Base-by-base conservation (phyloP, 2,113 vertebrate species). In the Hippocampus zosterae region DNA sequence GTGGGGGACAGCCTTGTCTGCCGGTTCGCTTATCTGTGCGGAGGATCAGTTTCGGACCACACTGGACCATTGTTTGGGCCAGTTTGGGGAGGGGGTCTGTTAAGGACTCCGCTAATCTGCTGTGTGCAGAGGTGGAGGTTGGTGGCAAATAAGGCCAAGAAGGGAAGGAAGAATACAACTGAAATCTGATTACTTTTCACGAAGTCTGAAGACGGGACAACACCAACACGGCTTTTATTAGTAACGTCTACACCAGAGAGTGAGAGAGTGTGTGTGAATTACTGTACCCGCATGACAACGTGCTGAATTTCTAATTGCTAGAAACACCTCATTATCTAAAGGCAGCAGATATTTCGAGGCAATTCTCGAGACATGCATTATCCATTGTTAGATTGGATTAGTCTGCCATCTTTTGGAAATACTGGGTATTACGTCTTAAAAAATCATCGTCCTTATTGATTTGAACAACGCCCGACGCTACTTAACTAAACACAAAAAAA, bases 1-100 rank as follows among this genome's bases (percentile, higher is more conserved):
- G 57, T 57, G 29, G 55, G 29, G 55, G 12, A 48, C 21, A 15
- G 42, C 42, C 42, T 13, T 12, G 42, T 66, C 8, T 37, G 19
- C 21, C 68, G 61, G 57, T 60, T 37, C 21, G 48, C 48, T 25
- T 84, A 83, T 88, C 81, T 75, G 60, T 56, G 70, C 70, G 48
- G 46, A 71, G 68, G 78, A 88, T 88, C 88, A 76, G 37, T 56
- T 23, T 68, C 67, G 48, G 80, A 68, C 75, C 77, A 87, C 80
- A 82, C 83, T 83, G 84, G 74, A 79, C 77, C 83, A 85, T 87
- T 91, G 89, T 90, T 88, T 53, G 42, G 15, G 60, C 8, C 10
- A 60, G 76, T 83, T 37, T 87, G 84, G 83, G 67, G 81, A 84
- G 81, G 66, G 5, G 27, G 62, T 21, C 16, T 77, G 67, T 73